These are phyloP conservation scores for Catharus minimus DNA, from an alignment of 2,113 vertebrate species.

Conservation along the genomic window DNA sequence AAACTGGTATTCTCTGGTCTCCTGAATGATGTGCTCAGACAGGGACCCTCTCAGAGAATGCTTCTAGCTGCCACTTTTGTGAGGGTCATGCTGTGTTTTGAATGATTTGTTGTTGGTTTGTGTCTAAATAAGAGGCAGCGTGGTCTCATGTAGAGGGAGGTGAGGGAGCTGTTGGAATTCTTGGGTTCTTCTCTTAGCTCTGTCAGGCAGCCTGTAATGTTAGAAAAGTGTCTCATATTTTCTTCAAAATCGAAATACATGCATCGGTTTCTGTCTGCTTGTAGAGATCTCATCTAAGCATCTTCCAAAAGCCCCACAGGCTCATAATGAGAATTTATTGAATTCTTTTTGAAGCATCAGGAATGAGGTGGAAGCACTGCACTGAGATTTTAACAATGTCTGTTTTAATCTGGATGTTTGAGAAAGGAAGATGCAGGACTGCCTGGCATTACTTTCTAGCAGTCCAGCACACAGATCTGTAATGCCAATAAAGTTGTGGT, in stretches of 20 bases:
- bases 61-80: neutral
- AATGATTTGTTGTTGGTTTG: neutral
- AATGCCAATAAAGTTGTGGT: neutral
- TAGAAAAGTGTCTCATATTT: neutral
- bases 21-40: neutral
- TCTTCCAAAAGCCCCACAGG: neutral
- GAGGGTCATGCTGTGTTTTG: neutral
- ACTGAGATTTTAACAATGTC: neutral
- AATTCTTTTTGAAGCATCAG: neutral
- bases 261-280: neutral
- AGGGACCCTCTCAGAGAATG: accelerated
- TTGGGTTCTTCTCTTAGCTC: neutral
- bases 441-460: neutral
- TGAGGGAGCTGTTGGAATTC: neutral
- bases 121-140: neutral
- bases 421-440: neutral
- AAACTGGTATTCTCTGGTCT: neutral
- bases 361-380: neutral
- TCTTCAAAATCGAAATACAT: neutral
- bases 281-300: neutral
- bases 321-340: neutral
- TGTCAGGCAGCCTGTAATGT: neutral
- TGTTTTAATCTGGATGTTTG: neutral
- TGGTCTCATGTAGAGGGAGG: neutral
- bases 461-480: neutral